Evolutionary conservation across 1,140 invertebrate species (phyloP).

Genomic region (Wiebesia pumilae): DNA sequence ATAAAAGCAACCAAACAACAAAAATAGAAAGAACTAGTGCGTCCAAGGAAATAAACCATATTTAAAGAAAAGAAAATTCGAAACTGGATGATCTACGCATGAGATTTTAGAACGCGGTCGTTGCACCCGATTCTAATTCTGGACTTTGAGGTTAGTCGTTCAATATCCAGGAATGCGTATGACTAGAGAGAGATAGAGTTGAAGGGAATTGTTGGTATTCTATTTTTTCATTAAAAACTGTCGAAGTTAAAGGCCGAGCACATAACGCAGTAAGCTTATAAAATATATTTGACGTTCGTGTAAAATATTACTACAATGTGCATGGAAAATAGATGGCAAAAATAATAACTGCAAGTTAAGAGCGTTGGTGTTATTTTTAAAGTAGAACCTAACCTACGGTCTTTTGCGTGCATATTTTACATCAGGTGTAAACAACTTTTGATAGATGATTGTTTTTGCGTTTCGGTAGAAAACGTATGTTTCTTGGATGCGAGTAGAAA

Average conservation of each 20-base stretch:
- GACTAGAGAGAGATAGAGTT: too few relatives aligned
- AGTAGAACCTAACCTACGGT: background rate
- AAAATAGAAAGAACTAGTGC: too few relatives aligned
- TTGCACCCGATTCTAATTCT: background rate
- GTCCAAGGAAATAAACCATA: too few relatives aligned
- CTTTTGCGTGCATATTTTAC: background rate
- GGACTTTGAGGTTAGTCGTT: conserved; percentile 20
- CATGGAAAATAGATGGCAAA: background rate
- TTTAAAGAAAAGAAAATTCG: too few relatives aligned
- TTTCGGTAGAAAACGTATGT: background rate
- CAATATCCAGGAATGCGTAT: background rate
- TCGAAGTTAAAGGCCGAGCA: too few relatives aligned
- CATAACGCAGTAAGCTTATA: background rate
- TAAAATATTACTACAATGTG: background rate
- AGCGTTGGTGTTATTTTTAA: background rate
- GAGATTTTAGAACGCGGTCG: background rate
- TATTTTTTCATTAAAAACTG: too few relatives aligned
- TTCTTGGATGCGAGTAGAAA: background rate
- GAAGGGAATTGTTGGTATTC: background rate
- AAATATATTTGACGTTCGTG: background rate
- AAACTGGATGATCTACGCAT: too few relatives aligned
- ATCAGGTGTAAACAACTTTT: background rate
- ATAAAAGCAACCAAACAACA: too few relatives aligned
- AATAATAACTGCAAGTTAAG: background rate
- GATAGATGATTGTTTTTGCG: background rate